Evolutionary conservation across 2,888 invertebrate genomes (phyloP), one percentile per base, ranked within the genome.

Genomic region (Macrosoma leucophasiata): DNA sequence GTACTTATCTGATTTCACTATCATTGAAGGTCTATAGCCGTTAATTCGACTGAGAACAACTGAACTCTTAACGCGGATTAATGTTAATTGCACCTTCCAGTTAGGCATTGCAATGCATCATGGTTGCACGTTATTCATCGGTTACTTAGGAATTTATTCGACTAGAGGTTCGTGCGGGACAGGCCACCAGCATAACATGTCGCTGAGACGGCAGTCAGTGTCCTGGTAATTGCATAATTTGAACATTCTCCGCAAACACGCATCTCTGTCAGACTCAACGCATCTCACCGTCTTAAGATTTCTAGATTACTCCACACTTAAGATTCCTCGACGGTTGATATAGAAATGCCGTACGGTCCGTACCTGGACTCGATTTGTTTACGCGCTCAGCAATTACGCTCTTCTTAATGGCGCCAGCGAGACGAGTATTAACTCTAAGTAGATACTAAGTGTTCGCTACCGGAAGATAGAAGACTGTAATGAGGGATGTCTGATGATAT

Each of bases 221-320:
- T 31, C 37, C 37, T n/a, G 27, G 48, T 52, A 57, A 60, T 52
- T 56, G 47, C 54, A 58, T 52, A 54, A 60, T 59, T 57, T 20
- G 46, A 37, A 50, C 34, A 43, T 46, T 56, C 55, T 49, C 45
- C 43, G 29, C 43, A 41, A 40, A 44, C 41, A 43, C 43, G 41
- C 43, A 33, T 41, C 36, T 33, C 37, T 50, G 56, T 51, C 48
- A 44, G 40, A 33, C 37, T 38, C 50, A 47, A 49, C 55, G 54
- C 59, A 63, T 61, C 52, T 54, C 54, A 49, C 48, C 47, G 50
- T 53, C 50, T 46, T 53, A 49, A 55, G 55, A 58, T 62, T 54
- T 50, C 58, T 56, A 64, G 63, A 73, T 69, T 67, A 58, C 63
- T 56, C 52, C 56, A 58, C 62, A 67, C 69, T 75, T 73, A 66